Evolutionary conservation across 2,797 vertebrate species (phyloP), one percentile per base, ranked within the genome.

Genomic region (Bufotes viridis): DNA sequence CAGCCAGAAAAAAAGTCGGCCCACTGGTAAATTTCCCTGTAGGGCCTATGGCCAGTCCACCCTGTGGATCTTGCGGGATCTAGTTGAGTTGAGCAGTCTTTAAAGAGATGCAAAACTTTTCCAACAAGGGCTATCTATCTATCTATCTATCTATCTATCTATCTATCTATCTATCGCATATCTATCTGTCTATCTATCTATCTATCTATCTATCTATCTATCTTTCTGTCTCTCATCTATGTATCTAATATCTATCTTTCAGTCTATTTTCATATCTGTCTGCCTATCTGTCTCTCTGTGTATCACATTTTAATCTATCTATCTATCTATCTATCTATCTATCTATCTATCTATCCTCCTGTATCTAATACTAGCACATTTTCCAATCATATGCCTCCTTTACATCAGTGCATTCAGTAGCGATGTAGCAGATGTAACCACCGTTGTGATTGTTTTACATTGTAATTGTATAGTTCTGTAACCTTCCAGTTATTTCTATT

Each of bases 401-500:
- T 34, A 2, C 11, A 29, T 13, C 57, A 20, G 18, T 57, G 24
- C 26, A 72, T 72, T 65, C 12, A 22, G 55, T 34, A 57, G 53
- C 17, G 18, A 69, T 60, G 20, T 18, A 55, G 58, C n/a, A 55
- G 7, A 42, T 42, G 42, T 42, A 42, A 29, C 17, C n/a, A 26
- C 15, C 53, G 14, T 18, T 34, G 11, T 20, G 55, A 22, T 74
- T 42, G 51, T 51, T 72, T 83, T 84, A 72, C 67, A 57, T 34
- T 72, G 72, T 84, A 84, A 72, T 84, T 74, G 67, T 58, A 84
- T 42, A 84, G 55, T 72, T 84, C 67, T 12, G 20, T 84, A 58
- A 72, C 82, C 82, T 60, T 58, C 53, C 63, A 72, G 67, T 51
- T 85, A 85, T 76, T 76, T 61, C 58, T 76, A 76, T 76, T 76